Evolutionary conservation across 2,888 invertebrate genomes (phyloP).

Genomic region (Bimastos eiseni): DNA sequence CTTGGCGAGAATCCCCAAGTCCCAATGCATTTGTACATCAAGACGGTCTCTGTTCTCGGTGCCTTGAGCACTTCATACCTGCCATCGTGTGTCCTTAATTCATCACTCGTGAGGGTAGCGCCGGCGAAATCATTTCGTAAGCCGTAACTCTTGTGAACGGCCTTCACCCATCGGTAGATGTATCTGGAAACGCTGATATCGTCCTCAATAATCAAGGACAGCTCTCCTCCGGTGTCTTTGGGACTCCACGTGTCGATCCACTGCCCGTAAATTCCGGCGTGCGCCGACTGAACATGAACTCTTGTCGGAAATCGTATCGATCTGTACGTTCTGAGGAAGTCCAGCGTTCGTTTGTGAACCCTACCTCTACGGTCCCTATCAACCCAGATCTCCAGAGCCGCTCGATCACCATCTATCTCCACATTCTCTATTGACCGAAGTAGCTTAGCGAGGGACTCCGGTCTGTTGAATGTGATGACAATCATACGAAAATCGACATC

Average conservation of each 20-base stretch:
- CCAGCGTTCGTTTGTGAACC: slow-evolving; percentile 37
- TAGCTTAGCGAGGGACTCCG: slow-evolving; percentile 39
- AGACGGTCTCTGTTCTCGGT: slow-evolving; percentile 34
- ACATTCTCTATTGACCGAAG: slow-evolving; percentile 41
- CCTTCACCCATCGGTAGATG: slow-evolving; percentile 51
- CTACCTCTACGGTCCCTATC: slow-evolving; percentile 37
- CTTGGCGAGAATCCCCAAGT: slow-evolving; percentile 37
- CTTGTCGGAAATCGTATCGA: slow-evolving; percentile 21
- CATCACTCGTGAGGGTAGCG: slow-evolving; percentile 47
- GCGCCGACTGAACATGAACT: slow-evolving; percentile 42
- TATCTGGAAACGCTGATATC: slow-evolving; percentile 50
- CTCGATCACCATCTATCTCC: slow-evolving; percentile 40
- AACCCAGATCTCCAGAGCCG: slow-evolving; percentile 44
- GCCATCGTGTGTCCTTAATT: slow-evolving; percentile 40
- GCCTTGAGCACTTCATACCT: background rate
- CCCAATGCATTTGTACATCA: slow-evolving; percentile 36
- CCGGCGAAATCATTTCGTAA: slow-evolving; percentile 45
- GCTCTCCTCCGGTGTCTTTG: slow-evolving; percentile 44
- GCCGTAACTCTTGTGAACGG: slow-evolving; percentile 49
- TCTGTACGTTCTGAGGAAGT: slow-evolving; percentile 36
- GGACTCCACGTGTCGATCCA: slow-evolving; percentile 50
- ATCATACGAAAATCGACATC: slow-evolving; percentile 43
- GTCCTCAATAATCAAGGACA: slow-evolving; percentile 53
- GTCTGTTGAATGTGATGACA: slow-evolving; percentile 44
- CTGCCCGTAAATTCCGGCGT: slow-evolving; percentile 47